Conservation (phyloP, 1,140 invertebrate species). For the Bradynema listronoti region DNA sequence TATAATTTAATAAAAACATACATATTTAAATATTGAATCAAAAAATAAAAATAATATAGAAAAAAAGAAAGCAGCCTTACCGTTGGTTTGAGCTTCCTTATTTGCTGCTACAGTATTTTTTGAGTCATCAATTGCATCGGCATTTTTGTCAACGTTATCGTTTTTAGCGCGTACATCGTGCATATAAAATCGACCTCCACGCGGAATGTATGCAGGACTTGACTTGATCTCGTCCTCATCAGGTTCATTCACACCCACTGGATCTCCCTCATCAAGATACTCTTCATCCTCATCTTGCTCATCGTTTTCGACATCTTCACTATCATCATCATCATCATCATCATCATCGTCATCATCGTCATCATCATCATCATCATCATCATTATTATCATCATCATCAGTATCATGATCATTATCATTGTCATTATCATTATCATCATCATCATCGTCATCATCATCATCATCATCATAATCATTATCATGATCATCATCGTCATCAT, state of each 20-base stretch:
- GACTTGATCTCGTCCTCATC: slow-evolving; percentile 18
- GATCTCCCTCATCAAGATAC: background rate
- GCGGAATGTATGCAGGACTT: slow-evolving; percentile 17
- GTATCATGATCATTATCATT: background rate
- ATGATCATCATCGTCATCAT: too few relatives aligned
- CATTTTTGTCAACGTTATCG: slow-evolving; percentile 15
- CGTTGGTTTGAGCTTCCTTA: too few relatives aligned
- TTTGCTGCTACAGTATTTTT: background rate
- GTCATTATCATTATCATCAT: background rate
- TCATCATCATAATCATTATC: too few relatives aligned
- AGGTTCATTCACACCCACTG: background rate
- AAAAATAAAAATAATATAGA: too few relatives aligned
- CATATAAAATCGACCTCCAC: slow-evolving; percentile 17
- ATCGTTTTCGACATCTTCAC: background rate
- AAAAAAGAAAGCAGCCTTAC: too few relatives aligned
- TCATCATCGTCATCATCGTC: slow-evolving; percentile 7
- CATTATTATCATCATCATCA: background rate
- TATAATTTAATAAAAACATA: too few relatives aligned
- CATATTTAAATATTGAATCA: too few relatives aligned
- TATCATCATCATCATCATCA: background rate
- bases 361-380: background rate
- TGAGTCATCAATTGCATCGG: background rate
- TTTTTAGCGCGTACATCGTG: slow-evolving; percentile 17
- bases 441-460: too few relatives aligned
- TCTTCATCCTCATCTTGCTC: slow-evolving; percentile 7